Base-by-base conservation (phyloP, 2,113 vertebrate species). In the Anhinga anhinga region DNA sequence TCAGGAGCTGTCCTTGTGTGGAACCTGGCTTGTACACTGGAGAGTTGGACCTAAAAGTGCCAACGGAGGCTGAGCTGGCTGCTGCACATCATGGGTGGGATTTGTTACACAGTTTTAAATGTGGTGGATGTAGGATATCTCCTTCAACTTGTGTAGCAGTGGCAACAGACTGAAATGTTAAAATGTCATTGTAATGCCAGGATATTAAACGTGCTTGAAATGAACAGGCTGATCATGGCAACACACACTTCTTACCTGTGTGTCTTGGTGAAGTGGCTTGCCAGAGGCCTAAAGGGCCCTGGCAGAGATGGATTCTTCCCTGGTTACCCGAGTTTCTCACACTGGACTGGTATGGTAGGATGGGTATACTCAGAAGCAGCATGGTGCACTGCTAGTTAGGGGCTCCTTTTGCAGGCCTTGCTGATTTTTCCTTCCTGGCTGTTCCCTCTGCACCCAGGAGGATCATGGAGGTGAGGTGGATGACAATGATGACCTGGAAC, bases 401-500 rank as follows among this genome's bases (percentile, higher is more conserved):
- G 7, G 45, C 19, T 74, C 38, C 34, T 58, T 55, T n/a, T 4
- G 22, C 56, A 78, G 13, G 2, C 55, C 27, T 78, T 15, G 34
- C 52, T 96, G 47, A 97, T 23, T 58, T 69, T 52, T 8, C 13
- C 32, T 47, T 61, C 23, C 79, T 78, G 86, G 36, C 72, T 92
- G 52, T 93, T 90, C 40, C 58, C 20, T 80, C 26, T 84, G 55
- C 34, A 36, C 26, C 20, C 59, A 97, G 98, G 97, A 98, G 86
- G 98, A 98, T 52, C 96, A 70, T 5, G 98, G 96, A 73, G 98
- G 96, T 21, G 98, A 98, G 65, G 77, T 88, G 81, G 96, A 97
- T 29, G 96, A 98, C 79, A 76, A 72, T 2, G 95, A 96, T 17
- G 95, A 97, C 58, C 69, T 97, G 80, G 97, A 96, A 45, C 74